These are phyloP conservation scores for Eidolon helvum DNA, from an alignment of 2,113 vertebrate genomes.

Conservation along the genomic window DNA sequence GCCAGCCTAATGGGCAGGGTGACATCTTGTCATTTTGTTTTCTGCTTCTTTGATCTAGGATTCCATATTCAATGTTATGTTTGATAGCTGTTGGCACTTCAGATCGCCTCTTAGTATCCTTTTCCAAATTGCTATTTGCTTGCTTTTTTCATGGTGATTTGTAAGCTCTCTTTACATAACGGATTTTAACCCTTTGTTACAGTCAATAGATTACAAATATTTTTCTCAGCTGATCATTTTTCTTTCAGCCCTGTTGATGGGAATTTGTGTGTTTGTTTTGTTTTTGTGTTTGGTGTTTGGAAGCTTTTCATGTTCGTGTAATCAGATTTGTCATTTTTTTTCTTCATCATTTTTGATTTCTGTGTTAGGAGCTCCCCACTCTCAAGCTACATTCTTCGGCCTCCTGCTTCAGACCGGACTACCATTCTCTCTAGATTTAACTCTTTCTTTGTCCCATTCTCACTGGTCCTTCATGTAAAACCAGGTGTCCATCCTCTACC, in stretches of 20 bases:
- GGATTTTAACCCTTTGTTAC: neutral
- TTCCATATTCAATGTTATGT: rapidly evolving
- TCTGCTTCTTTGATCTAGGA: neutral
- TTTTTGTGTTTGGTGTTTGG: neutral
- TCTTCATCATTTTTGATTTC: neutral
- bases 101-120: neutral
- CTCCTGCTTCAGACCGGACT: neutral
- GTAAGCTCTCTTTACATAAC: neutral
- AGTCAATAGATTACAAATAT: neutral
- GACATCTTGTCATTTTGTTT: neutral
- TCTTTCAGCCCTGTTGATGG: neutral
- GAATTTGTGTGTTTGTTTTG: neutral
- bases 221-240: neutral
- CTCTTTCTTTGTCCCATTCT: neutral
- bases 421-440: neutral
- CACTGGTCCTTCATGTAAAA: neutral
- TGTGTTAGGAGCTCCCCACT: neutral
- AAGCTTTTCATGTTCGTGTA: neutral
- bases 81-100: neutral
- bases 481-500: neutral
- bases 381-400: no score
- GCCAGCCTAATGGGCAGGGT: no score
- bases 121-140: neutral
- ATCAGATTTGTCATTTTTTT: neutral
- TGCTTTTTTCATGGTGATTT: neutral